Evolutionary conservation across 2,888 invertebrate species (phyloP).

Genomic region (Drosophila ezoana): DNA sequence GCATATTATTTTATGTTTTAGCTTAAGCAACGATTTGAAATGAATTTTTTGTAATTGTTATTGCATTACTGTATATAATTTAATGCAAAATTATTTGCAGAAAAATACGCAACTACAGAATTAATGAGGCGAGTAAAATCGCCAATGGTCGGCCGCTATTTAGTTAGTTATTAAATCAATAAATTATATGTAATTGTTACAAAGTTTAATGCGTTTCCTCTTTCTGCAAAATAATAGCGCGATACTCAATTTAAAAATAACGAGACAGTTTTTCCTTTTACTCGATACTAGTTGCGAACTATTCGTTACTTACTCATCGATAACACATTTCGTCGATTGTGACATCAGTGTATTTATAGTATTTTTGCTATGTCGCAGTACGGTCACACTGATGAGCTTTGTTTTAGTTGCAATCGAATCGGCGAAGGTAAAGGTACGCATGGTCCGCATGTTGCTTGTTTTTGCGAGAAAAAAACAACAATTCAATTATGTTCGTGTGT

Average conservation of each 20-base stretch:
- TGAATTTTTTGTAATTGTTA: constrained; percentile 60
- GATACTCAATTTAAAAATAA: constrained; percentile 17
- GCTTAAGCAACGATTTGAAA: constrained; percentile 42
- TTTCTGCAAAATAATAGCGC: background rate
- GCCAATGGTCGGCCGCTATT: constrained; percentile 42
- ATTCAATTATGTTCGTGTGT: constrained; percentile 36
- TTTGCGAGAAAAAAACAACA: constrained; percentile 44
- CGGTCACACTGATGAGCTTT: constrained; percentile 30
- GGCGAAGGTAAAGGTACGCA: constrained; percentile 48
- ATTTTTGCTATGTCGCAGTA: constrained; percentile 1
- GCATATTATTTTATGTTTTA: constrained; percentile 42
- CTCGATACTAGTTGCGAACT: constrained; percentile 1
- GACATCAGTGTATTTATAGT: constrained; percentile 16
- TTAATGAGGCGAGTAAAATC: constrained; percentile 6
- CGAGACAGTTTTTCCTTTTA: background rate
- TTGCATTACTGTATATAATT: constrained; percentile 53
- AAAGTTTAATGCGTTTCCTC: constrained; percentile 18
- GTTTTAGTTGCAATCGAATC: constrained; percentile 58
- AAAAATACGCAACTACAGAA: constrained; percentile 16
- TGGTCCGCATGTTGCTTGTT: constrained; percentile 22
- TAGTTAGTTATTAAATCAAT: constrained; percentile 69
- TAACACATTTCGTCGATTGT: background rate
- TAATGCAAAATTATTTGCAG: constrained; percentile 38
- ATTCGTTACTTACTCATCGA: background rate
- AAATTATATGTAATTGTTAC: constrained; percentile 73